Evolutionary conservation across 2,797 vertebrate genomes (phyloP), one percentile per base, ranked within the genome.

Genomic region (Hyperoplus lanceolatus): DNA sequence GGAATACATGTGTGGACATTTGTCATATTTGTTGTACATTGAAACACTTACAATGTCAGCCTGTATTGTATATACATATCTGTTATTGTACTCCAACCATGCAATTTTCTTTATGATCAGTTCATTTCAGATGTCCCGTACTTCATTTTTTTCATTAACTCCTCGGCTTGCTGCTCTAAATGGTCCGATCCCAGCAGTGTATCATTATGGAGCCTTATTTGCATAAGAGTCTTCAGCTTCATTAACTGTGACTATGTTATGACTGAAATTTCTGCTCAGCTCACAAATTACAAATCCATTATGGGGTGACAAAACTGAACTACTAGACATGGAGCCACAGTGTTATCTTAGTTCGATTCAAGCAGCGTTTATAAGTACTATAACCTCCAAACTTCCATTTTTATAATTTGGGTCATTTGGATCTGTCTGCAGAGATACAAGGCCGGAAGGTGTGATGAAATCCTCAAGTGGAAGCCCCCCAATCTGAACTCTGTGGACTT

Each of bases 391-490:
- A 74, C 74, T 50, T 36, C n/a, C 4, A 39, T 48, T 7, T 76
- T 68, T 38, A 11, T 86, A 15, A 54, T 68, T 51, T 38, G 39
- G 29, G 66, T 54, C 4, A 8, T 56, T 56, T 56, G 12, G n/a
- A 16, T 5, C 15, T 53, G n/a, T 18, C 91, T 82, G 84, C 94
- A 99, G 98, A 97, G 96, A 93, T 99, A 99, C 92, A 97, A 97
- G 87, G 88, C 98, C 13, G 98, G 98, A 76, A 95, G 97, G 73
- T 99, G 98, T 88, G 97, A 99, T 82, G 97, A 99, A 81, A 99
- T 99, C 92, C 96, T 99, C 78, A 99, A 99, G 92, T 99, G 98
- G 98, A 99, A 99, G 85, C 98, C 98, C 62, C 98, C 98, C 59
- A 98, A 97, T 91, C 95, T 96, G 89, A 99, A 99, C 95, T 99